Evolutionary conservation across 2,797 vertebrate species (phyloP).

Genomic region (Sylvilagus floridanus): DNA sequence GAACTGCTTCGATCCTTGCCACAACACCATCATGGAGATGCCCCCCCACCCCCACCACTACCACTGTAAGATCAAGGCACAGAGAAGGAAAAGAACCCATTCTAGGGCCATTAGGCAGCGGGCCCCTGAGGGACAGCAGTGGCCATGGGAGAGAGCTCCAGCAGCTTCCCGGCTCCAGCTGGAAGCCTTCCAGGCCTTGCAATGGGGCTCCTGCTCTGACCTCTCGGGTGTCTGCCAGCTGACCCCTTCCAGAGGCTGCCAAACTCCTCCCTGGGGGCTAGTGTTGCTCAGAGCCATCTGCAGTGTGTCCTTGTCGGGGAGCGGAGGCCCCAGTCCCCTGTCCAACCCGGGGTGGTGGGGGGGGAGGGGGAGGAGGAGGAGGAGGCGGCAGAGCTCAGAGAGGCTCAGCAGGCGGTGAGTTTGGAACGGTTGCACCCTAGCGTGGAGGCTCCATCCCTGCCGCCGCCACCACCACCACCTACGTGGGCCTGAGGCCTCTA

Average conservation of each 20-base stretch:
- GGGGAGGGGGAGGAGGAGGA: background rate
- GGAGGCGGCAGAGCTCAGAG: background rate
- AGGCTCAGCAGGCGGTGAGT: background rate
- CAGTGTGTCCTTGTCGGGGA: conserved; percentile 9
- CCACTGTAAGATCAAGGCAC: background rate
- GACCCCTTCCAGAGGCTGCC: background rate
- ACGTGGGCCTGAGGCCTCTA: conserved; percentile 65
- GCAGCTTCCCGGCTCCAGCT: background rate
- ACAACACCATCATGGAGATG: background rate
- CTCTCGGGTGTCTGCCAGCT: background rate
- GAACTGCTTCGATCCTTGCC: background rate
- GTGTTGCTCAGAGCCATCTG: conserved; percentile 6
- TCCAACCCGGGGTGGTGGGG: no score
- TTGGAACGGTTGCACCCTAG: background rate
- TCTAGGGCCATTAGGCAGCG: background rate
- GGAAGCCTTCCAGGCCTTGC: conserved; percentile 21
- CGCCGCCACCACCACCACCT: conserved; percentile 11
- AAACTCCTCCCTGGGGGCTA: background rate
- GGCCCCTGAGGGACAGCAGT: background rate
- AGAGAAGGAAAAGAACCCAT: background rate
- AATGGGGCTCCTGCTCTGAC: background rate
- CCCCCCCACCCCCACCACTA: background rate
- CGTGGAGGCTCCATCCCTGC: background rate
- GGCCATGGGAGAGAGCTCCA: background rate
- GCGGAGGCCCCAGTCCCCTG: background rate